Evolutionary conservation across 2,113 vertebrate genomes (phyloP).

Genomic region (Chascanopsetta lugubris): DNA sequence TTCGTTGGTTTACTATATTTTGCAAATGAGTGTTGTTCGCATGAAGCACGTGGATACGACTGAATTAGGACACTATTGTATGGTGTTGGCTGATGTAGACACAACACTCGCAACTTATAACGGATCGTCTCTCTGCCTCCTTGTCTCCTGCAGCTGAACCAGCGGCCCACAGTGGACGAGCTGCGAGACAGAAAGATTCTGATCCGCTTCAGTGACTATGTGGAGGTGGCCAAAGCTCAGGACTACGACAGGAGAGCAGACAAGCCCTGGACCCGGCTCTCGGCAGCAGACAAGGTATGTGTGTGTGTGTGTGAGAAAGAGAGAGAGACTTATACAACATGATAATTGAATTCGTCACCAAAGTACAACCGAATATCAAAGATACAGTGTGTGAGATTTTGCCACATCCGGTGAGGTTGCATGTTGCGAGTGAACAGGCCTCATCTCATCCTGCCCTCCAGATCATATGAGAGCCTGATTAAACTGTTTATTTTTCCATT

Average conservation of each 20-base stretch:
- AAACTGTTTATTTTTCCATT: too few relatives aligned
- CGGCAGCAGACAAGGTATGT: constrained; percentile 95
- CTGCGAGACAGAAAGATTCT: constrained; percentile 97
- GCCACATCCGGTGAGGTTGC: too few relatives aligned
- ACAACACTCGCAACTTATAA: neutral
- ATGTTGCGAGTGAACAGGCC: too few relatives aligned
- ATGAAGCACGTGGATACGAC: neutral
- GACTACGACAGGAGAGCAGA: constrained; percentile 98
- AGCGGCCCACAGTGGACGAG: constrained; percentile 97
- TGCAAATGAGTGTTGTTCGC: neutral
- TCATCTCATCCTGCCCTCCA: too few relatives aligned
- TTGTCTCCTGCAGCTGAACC: constrained; percentile 86
- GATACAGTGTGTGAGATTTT: too few relatives aligned
- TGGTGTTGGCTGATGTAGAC: neutral
- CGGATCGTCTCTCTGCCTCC: neutral
- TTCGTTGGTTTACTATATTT: neutral
- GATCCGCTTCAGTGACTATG: constrained; percentile 98
- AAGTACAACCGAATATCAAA: too few relatives aligned
- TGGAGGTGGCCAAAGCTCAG: constrained; percentile 99
- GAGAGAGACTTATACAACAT: neutral
- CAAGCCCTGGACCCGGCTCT: constrained; percentile 97
- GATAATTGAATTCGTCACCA: too few relatives aligned
- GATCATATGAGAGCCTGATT: too few relatives aligned
- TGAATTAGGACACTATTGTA: neutral
- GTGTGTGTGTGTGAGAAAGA: neutral